Percentiles rank a stretch among this genome's conserved stretches.
These are phyloP conservation scores for Halcyon senegalensis DNA, from an alignment of 2,113 vertebrate species.

Conservation along the genomic window DNA sequence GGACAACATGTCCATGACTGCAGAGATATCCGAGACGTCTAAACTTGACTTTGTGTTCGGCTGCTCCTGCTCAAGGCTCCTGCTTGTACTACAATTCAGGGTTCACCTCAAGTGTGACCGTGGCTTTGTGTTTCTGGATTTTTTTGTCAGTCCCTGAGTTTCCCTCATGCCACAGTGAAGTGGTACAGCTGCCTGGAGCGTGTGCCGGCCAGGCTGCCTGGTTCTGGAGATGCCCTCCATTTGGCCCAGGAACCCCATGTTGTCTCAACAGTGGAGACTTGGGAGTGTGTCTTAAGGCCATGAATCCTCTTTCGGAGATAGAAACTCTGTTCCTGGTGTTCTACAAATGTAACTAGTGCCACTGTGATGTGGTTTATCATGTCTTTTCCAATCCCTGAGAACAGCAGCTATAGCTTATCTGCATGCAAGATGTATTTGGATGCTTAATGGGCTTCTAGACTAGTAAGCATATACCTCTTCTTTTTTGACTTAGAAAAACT, in stretches of 20 bases:
- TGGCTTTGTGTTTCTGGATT: neutral
- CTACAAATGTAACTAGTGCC: neutral
- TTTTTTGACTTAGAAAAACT: neutral
- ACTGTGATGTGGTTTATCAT: neutral
- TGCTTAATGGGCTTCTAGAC: neutral
- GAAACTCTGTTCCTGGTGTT: neutral
- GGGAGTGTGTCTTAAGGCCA: no score
- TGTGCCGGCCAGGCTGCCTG: neutral
- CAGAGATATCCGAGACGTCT: neutral
- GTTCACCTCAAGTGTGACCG: neutral
- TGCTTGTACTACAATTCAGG: neutral
- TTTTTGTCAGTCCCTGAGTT: neutral
- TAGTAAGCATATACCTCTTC: neutral
- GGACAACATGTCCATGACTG: neutral
- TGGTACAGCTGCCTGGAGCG: accelerated
- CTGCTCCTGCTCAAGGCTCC: neutral
- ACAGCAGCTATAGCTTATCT: neutral
- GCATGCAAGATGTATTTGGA: neutral
- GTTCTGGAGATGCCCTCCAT: accelerated
- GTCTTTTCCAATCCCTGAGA: neutral
- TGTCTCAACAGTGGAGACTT: accelerated
- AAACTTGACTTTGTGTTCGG: neutral
- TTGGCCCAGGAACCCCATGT: no score
- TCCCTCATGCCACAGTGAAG: accelerated
- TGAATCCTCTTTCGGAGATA: neutral